phyloP scores from a whole-genome alignment of 2,797 vertebrate species.

The Aselliscus stoliczkanus region DNA sequence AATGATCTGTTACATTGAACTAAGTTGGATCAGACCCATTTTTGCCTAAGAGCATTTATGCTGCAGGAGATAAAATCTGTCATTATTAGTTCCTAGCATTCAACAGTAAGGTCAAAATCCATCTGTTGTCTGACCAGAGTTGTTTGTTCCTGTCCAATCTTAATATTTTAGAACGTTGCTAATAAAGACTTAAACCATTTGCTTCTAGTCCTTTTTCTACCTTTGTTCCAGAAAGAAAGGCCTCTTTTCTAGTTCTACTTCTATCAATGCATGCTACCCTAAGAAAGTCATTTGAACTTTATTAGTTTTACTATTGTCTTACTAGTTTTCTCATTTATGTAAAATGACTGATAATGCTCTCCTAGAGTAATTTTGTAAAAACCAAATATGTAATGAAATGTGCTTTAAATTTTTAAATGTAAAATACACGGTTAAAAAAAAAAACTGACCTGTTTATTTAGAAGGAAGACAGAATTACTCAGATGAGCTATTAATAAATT shows the following conservation, averaged over 20 bases:
- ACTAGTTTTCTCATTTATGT: background rate
- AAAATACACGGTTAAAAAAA: background rate
- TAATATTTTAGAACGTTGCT: background rate
- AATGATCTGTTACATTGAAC: background rate
- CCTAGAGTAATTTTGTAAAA: background rate
- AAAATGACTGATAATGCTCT: background rate
- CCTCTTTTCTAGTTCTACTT: background rate
- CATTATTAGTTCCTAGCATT: background rate
- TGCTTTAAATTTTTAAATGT: background rate
- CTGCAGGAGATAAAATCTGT: background rate
- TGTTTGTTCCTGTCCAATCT: background rate
- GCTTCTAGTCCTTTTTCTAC: background rate
- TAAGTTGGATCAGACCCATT: background rate
- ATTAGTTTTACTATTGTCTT: background rate
- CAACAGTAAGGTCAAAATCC: background rate
- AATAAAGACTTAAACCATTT: background rate
- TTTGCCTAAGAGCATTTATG: background rate
- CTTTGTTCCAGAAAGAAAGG: background rate
- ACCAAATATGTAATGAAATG: background rate
- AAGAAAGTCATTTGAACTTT: conserved; percentile 3
- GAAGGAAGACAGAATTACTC: background rate
- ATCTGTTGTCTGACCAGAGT: background rate
- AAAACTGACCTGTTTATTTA: background rate
- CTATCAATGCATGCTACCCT: background rate
- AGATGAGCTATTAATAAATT: background rate